These are phyloP conservation scores for Zaprionus ghesquierei DNA, from an alignment of 1,140 invertebrate species.

Conservation along the genomic window DNA sequence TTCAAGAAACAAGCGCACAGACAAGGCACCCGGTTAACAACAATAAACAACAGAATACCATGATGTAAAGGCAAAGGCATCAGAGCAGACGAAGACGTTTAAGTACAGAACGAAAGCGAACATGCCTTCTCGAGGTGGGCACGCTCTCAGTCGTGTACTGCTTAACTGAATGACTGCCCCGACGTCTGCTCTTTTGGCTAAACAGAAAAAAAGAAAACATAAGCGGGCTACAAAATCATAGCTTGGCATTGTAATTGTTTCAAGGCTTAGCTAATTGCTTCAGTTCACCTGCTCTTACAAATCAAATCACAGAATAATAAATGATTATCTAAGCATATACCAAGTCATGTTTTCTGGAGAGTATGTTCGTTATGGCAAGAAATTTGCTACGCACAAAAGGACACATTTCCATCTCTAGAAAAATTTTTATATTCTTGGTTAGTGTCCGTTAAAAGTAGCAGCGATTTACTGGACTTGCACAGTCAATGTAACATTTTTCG, in stretches of 20 bases:
- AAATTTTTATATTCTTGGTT: slow-evolving; percentile 57
- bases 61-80: slow-evolving; percentile 51
- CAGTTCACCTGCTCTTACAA: slow-evolving; percentile 1
- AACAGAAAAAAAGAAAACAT: slow-evolving; percentile 48
- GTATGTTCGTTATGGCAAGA: too few species aligned
- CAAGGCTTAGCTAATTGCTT: slow-evolving; percentile 64
- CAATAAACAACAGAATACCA: slow-evolving; percentile 44
- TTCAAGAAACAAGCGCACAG: slow-evolving; percentile 69
- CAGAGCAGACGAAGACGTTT: slow-evolving; percentile 53
- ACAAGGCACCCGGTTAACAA: slow-evolving; percentile 27
- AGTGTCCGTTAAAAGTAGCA: slow-evolving; percentile 49
- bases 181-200: neutral
- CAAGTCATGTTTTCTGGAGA: neutral
- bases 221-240: slow-evolving; percentile 31
- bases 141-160: slow-evolving; percentile 10
- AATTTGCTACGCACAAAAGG: too few species aligned
- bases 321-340: neutral
- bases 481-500: slow-evolving; percentile 30
- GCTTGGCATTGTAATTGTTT: slow-evolving; percentile 43
- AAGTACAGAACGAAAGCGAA: slow-evolving; percentile 17
- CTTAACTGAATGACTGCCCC: neutral
- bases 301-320: neutral
- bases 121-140: slow-evolving; percentile 22
- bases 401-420: too few species aligned
- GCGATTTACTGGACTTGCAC: slow-evolving; percentile 32